Base-by-base conservation (phyloP, 64 coral and sea anemone species). In the Montipora efflorescens region DNA sequence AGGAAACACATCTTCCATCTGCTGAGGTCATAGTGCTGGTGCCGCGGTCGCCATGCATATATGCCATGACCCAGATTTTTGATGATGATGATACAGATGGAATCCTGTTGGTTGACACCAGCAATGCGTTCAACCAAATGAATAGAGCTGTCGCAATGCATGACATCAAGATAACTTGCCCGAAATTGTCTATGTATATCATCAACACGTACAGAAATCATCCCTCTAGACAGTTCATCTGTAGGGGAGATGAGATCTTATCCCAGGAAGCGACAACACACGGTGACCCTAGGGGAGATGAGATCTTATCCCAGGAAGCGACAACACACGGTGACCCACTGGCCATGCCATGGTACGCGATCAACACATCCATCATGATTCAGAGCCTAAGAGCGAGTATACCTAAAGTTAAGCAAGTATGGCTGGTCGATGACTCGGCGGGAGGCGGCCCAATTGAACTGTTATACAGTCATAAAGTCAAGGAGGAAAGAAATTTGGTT, bases 401-500 rank as follows among this genome's bases (percentile, higher is more conserved):
- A 20, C 83, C 83, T 66, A 11, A 44, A 55, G 9, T 55, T 55
- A 55, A 55, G 52, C 52, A 55, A 55, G 52, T 55, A 7, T 55
- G 52, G 9, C 3, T 55, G 3, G 52, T 2, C 52, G 52, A 55
- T 55, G 3, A 55, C 52, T 55, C 2, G 52, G 52, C 52, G 3
- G 52, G 52, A 55, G 52, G 52, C 52, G 52, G 52, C 52, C 52
- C 52, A 55, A 55, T 55, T 55, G 52, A 55, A 55, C 52, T 55
- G 44, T 69, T 88, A 16, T 47, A 47, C 15, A 72, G 76, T 18
- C n/a, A n/a, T n/a, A n/a, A n/a, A 48, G 67, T 59, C 52, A 46
- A 88, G 69, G 46, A 88, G 55, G 85, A 67, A 46, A 77, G 20
- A 89, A 76, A 48, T 89, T 75, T 77, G 87, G 87, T 22, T 89